phyloP scores from a whole-genome alignment of 2,888 invertebrate species.

The Girardia tigrina region DNA sequence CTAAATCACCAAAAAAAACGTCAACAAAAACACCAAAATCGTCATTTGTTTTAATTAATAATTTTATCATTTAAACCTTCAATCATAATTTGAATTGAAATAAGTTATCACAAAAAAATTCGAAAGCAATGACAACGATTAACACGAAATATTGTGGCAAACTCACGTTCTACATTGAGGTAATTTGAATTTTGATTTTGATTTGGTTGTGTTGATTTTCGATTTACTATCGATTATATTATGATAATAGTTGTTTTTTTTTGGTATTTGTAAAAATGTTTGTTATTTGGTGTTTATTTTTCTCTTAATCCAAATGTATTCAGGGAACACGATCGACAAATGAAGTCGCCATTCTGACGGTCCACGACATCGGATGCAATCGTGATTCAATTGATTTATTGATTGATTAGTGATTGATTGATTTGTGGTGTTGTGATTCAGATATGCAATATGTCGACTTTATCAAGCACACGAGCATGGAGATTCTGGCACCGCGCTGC shows the following conservation, averaged over 20 bases:
- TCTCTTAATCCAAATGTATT: neutral
- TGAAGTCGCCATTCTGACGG: conserved; percentile 60
- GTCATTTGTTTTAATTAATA: neutral
- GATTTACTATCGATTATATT: no score
- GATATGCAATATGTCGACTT: conserved; percentile 70
- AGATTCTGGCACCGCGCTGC: conserved; percentile 67
- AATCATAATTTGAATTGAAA: neutral
- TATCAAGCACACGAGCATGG: conserved; percentile 68
- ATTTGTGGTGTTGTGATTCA: conserved; percentile 47
- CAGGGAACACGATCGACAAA: neutral
- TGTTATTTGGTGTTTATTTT: neutral
- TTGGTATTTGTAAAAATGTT: no score
- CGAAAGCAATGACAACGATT: conserved; percentile 11
- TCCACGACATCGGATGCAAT: conserved; percentile 67
- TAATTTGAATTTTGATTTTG: neutral
- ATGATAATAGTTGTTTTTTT: no score
- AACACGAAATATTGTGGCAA: conserved; percentile 14
- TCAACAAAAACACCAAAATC: no score
- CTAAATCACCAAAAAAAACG: no score
- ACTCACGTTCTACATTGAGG: conserved; percentile 4
- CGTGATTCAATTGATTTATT: conserved; percentile 42
- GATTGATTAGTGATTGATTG: neutral
- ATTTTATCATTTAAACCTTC: neutral
- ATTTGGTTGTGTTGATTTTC: no score
- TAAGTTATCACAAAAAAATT: neutral